Percentiles rank a stretch among this genome's conserved stretches.
Evolutionary conservation across 1,140 invertebrate species (phyloP).

Genomic region (Reticulitermes speratus): DNA sequence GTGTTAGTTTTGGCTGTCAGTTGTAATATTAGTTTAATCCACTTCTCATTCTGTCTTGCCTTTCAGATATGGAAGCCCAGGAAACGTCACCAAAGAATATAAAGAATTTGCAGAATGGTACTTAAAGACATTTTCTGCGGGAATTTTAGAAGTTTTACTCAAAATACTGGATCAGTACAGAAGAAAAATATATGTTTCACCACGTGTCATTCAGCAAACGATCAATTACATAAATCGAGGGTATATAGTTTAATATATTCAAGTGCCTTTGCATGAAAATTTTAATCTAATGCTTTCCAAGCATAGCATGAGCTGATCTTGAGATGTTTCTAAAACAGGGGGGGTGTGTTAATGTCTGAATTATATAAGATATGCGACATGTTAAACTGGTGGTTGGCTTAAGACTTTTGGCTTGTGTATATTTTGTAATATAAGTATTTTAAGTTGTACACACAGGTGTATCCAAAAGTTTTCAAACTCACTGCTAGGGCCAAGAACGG

Average conservation of each 20-base stretch:
- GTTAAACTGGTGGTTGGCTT: too few relatives aligned
- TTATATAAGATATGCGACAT: too few relatives aligned
- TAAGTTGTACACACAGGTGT: too few relatives aligned
- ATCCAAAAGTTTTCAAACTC: too few relatives aligned
- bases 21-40: conserved; percentile 20
- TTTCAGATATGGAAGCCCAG: conserved; percentile 90
- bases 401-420: too few relatives aligned
- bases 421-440: too few relatives aligned
- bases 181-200: conserved; percentile 85
- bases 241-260: conserved; percentile 50
- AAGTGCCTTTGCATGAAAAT: too few relatives aligned
- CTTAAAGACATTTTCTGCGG: conserved; percentile 87
- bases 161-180: conserved; percentile 87
- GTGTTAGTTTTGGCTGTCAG: background rate
- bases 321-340: too few relatives aligned
- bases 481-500: too few relatives aligned
- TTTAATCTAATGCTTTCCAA: too few relatives aligned
- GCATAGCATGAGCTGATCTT: too few relatives aligned
- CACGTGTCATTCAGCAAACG: conserved; percentile 87
- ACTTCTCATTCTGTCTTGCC: conserved; percentile 17
- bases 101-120: conserved; percentile 94
- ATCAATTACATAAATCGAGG: conserved; percentile 89
- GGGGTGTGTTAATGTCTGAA: too few relatives aligned
- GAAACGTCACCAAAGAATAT: conserved; percentile 88
- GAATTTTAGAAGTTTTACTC: conserved; percentile 81